Evolutionary conservation across 2,797 vertebrate genomes (phyloP), one percentile per base, ranked within the genome.

Genomic region (Iguana delicatissima): DNA sequence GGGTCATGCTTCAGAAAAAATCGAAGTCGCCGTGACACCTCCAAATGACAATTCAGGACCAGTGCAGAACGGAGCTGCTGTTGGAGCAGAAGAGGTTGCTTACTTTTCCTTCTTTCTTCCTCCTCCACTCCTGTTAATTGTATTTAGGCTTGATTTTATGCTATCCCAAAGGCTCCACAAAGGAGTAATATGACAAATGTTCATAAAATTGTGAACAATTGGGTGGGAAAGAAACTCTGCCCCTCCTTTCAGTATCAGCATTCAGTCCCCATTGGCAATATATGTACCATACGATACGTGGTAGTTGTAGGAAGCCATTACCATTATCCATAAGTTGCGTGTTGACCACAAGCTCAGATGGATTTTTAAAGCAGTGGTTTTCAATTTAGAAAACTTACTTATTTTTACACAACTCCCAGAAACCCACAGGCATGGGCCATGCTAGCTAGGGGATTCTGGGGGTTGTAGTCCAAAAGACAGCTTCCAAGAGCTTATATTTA

Each of bases 21-120:
- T 98, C 50, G 99, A 99, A 95, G 98, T 99, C 94, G 99, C 99
- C 95, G 98, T 99, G 93, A 98, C 98, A 14, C 98, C 99, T 64
- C 98, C 99, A 0, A 98, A 98, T 95, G 98, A 98, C 46, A 93
- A 10, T 69, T 12, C 67, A 4, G 67, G 95, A 95, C 97, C 97
- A 42, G 90, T 98, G 26, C 98, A 97, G 95, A 99, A 99, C 8
- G 99, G 99, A 95, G 98, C 97, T 20, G 98, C 98, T 62, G 98
- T 98, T 93, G 98, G 98, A 73, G 98, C 97, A 9, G 99, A 99
- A 64, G 97, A 97, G 46, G 97, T 87, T 88, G 84, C 57, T 84
- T 89, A 87, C 92, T 50, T 90, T 90, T 1, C 85, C 50, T 13
- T 86, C 69, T 77, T 67, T 26, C 9, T 26, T 0, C 64, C 52